A percentile compares a stretch with the other conserved stretches of the same genome.
phyloP scores from a whole-genome alignment of 1,140 invertebrate genomes.

The Thaumatotibia leucotreta region DNA sequence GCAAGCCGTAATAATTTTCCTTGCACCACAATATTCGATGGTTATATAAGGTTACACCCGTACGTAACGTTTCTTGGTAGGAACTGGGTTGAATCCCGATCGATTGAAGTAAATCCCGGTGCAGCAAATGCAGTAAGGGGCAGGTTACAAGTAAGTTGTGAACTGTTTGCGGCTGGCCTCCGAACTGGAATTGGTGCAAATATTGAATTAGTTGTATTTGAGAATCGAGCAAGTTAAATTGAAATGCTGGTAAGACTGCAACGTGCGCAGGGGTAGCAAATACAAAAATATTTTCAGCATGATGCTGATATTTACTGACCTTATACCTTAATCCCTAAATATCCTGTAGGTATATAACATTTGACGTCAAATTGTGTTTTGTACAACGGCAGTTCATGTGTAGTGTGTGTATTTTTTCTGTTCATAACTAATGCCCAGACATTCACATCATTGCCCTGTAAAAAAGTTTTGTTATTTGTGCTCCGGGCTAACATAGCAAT shows the following conservation, averaged over 20 bases:
- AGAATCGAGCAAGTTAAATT: slow-evolving; percentile 5
- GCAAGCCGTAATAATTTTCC: too few relatives aligned
- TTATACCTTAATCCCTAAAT: too few relatives aligned
- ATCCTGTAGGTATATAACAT: too few relatives aligned
- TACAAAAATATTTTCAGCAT: not conserved
- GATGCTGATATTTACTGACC: too few relatives aligned
- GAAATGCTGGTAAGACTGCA: not conserved
- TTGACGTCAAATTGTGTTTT: too few relatives aligned
- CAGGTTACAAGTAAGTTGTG: not conserved
- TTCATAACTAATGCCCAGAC: too few relatives aligned
- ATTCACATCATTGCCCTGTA: too few relatives aligned
- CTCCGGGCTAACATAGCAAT: too few relatives aligned
- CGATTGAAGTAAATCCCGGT: not conserved
- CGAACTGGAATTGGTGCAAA: slow-evolving; percentile 15
- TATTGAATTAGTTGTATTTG: slow-evolving; percentile 14
- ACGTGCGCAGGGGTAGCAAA: not conserved
- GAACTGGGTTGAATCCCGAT: not conserved
- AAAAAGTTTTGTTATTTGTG: too few relatives aligned
- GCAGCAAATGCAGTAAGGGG: not conserved
- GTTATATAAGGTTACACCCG: not conserved
- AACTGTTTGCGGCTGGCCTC: slow-evolving; percentile 14
- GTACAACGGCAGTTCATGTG: too few relatives aligned
- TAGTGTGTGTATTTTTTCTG: too few relatives aligned
- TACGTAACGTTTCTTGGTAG: not conserved
- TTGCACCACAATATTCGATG: not conserved